A percentile compares a stretch with the other conserved stretches of the same genome.
phyloP scores from a whole-genome alignment of 2,888 invertebrate species.

The Hirtodrosophila confusa region DNA sequence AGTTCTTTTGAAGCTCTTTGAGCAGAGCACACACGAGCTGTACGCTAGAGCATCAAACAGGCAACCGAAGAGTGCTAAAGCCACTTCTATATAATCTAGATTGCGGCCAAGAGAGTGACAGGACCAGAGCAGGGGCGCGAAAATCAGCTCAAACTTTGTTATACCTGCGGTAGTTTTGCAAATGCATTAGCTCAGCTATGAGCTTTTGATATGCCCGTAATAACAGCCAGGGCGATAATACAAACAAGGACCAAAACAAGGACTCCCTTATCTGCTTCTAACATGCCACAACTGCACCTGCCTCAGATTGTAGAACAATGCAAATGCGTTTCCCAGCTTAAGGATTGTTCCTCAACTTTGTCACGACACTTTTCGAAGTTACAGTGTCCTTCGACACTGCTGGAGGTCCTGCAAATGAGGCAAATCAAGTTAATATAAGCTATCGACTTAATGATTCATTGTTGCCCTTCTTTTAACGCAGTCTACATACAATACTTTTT shows the following conservation, averaged over 20 bases:
- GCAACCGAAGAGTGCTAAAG: conserved; percentile 26
- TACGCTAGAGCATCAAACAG: conserved; percentile 32
- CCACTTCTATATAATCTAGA: conserved; percentile 33
- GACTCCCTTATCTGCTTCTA: conserved; percentile 29
- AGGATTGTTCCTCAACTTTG: conserved; percentile 11
- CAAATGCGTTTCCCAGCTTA: conserved; percentile 36
- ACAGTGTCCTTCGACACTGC: not conserved
- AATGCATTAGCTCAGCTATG: conserved; percentile 26
- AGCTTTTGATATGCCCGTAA: conserved; percentile 2
- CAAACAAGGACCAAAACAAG: conserved; percentile 1
- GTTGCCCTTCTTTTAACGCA: too few species aligned
- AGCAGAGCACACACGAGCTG: conserved; percentile 5
- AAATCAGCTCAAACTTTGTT: conserved; percentile 11
- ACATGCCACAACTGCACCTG: conserved; percentile 12
- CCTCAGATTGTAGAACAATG: conserved; percentile 15
- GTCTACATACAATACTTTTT: too few species aligned
- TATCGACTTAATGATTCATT: too few species aligned
- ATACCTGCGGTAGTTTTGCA: conserved; percentile 38
- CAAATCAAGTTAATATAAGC: too few species aligned
- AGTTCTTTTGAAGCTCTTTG: conserved; percentile 47
- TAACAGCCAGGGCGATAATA: too few species aligned
- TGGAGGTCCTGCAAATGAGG: not conserved
- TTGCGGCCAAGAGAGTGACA: conserved; percentile 27
- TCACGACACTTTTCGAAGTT: not conserved
- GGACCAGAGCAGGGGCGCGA: not conserved